A percentile compares a stretch with the other conserved stretches of the same genome.
phyloP scores from a whole-genome alignment of 2,888 invertebrate species.

The Melieria omissa region DNA sequence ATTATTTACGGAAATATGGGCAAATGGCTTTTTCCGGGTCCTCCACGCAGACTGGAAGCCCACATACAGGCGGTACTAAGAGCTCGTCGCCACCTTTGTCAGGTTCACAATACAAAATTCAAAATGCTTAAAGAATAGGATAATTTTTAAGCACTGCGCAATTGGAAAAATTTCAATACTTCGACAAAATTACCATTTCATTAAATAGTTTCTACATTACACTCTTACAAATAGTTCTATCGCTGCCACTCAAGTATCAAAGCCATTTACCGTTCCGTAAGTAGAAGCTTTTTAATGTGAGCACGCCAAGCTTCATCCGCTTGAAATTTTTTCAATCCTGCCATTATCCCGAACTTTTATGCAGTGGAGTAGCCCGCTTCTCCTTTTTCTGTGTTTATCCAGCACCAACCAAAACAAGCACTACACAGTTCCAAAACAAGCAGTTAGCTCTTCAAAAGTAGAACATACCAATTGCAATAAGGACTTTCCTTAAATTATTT shows the following conservation, averaged over 20 bases:
- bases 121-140: constrained; percentile 19
- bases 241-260: neutral
- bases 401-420: too few relatives aligned
- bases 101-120: too few relatives aligned
- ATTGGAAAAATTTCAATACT: neutral
- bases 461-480: too few relatives aligned
- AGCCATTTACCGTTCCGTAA: constrained; percentile 61
- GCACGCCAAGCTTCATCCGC: constrained; percentile 59
- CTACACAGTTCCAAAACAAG: too few relatives aligned
- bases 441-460: too few relatives aligned
- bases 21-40: too few relatives aligned
- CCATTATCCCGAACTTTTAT: constrained; percentile 50
- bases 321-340: constrained; percentile 62
- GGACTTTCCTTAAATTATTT: too few relatives aligned
- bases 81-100: too few relatives aligned
- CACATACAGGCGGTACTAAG: too few relatives aligned
- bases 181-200: neutral
- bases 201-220: neutral
- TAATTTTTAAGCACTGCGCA: constrained; percentile 22
- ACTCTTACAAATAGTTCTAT: neutral
- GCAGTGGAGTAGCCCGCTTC: constrained; percentile 1
- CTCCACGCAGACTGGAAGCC: too few relatives aligned
- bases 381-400: too few relatives aligned
- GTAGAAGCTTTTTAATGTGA: constrained; percentile 56
- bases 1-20: too few relatives aligned